Conservation (phyloP, 2,113 vertebrate genomes). For the Nycticryphes semicollaris region DNA sequence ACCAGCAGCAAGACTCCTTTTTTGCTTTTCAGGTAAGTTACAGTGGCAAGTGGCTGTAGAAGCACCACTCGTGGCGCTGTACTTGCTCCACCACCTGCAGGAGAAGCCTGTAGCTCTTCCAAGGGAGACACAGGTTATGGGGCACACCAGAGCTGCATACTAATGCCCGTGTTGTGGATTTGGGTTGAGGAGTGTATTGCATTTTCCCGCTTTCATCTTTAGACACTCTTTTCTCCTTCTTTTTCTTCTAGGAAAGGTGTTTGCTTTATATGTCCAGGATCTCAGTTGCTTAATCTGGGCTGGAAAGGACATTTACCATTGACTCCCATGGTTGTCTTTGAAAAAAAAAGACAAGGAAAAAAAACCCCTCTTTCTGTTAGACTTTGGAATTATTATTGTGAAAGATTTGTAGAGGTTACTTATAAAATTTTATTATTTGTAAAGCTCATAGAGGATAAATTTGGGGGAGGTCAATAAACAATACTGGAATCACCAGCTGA, state of each 20-base stretch:
- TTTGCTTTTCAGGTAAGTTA: neutral
- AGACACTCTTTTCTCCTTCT: neutral
- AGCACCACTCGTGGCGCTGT: neutral
- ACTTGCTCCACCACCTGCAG: neutral
- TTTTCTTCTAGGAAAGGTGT: neutral
- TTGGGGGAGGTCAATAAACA: neutral
- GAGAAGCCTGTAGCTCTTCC: neutral
- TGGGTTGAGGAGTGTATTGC: neutral
- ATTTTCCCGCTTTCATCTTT: neutral
- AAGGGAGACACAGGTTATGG: neutral
- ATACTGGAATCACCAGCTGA: neutral
- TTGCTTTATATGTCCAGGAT: neutral
- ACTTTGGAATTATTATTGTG: neutral
- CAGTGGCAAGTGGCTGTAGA: neutral
- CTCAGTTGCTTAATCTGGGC: neutral
- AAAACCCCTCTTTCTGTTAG: neutral
- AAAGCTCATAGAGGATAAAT: neutral
- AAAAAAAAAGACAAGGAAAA: fast-evolving
- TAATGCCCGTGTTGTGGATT: fast-evolving
- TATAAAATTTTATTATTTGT: neutral
- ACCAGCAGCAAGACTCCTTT: neutral
- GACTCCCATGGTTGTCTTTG: fast-evolving
- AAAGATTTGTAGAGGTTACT: neutral
- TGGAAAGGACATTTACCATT: neutral
- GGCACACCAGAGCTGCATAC: neutral